Conservation (phyloP, 2,797 vertebrate genomes). For the Cryptoprocta ferox region DNA sequence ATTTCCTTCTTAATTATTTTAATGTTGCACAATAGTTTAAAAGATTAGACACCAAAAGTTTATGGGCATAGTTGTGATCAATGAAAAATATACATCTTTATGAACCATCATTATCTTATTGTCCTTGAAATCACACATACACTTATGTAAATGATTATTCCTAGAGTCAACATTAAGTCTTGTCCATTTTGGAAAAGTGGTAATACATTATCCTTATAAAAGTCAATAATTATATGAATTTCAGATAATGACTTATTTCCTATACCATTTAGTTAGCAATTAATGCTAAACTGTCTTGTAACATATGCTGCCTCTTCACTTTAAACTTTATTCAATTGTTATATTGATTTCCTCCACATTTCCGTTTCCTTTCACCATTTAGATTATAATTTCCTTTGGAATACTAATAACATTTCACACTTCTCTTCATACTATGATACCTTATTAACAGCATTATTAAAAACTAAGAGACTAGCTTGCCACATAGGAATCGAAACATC, state of each 20-base stretch:
- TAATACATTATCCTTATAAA: slow-evolving; percentile 34
- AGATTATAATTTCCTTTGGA: slow-evolving; percentile 30
- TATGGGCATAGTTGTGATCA: slow-evolving; percentile 34
- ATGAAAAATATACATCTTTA: slow-evolving; percentile 53
- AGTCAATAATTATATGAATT: slow-evolving; percentile 55
- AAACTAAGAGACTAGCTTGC: slow-evolving; percentile 22
- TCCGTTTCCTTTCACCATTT: slow-evolving; percentile 40
- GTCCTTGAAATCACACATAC: slow-evolving; percentile 52
- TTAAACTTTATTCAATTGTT: slow-evolving; percentile 43
- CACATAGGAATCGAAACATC: background rate
- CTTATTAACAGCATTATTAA: slow-evolving; percentile 19
- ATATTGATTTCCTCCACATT: background rate
- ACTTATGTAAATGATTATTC: slow-evolving; percentile 42
- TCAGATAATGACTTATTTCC: slow-evolving; percentile 29
- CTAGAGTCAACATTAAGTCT: background rate
- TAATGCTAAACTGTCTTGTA: slow-evolving; percentile 17
- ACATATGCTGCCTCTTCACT: background rate
- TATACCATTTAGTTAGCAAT: background rate
- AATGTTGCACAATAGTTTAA: slow-evolving; percentile 69
- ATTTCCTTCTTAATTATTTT: slow-evolving; percentile 79
- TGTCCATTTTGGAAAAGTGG: slow-evolving; percentile 26
- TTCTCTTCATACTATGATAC: slow-evolving; percentile 2
- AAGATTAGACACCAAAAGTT: slow-evolving; percentile 53
- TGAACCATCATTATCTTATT: slow-evolving; percentile 49
- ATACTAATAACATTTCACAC: background rate